phyloP scores from a whole-genome alignment of 2,797 vertebrate genomes.

The Emydoidea blandingii region DNA sequence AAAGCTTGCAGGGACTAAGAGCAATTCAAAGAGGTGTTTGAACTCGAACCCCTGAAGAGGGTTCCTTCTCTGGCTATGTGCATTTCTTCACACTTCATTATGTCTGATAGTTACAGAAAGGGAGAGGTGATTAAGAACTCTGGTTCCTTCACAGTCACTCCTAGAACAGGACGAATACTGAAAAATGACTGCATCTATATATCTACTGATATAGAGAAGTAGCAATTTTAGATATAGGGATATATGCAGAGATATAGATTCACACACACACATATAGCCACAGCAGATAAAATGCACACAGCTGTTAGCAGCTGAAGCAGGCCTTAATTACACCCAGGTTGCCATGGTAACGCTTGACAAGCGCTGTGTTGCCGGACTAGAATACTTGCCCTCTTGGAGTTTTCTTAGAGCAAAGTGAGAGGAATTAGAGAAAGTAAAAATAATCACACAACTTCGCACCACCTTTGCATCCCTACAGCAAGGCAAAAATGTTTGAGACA shows the following conservation, averaged over 20 bases:
- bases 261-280: slow-evolving; percentile 51
- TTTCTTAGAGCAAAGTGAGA: not conserved
- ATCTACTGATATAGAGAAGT: not conserved
- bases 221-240: not conserved
- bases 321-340: slow-evolving; percentile 84
- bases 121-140: slow-evolving; percentile 15
- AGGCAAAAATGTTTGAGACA: not conserved
- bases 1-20: not conserved
- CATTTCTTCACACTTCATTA: not conserved
- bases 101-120: not conserved
- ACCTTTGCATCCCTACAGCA: slow-evolving; percentile 29
- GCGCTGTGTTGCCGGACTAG: slow-evolving; percentile 76
- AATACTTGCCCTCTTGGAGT: slow-evolving; percentile 67
- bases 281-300: slow-evolving; percentile 82
- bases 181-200: slow-evolving; percentile 21
- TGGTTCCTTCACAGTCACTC: not conserved
- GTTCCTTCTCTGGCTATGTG: not conserved
- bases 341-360: slow-evolving; percentile 82
- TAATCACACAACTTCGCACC: slow-evolving; percentile 51
- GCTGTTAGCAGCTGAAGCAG: slow-evolving; percentile 82
- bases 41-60: not conserved
- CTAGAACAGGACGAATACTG: slow-evolving; percentile 60
- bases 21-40: not conserved
- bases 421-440: slow-evolving; percentile 59
- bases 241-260: not conserved